phyloP scores from a whole-genome alignment of 2,888 invertebrate species.

The Caenorhabditis drosophilae region DNA sequence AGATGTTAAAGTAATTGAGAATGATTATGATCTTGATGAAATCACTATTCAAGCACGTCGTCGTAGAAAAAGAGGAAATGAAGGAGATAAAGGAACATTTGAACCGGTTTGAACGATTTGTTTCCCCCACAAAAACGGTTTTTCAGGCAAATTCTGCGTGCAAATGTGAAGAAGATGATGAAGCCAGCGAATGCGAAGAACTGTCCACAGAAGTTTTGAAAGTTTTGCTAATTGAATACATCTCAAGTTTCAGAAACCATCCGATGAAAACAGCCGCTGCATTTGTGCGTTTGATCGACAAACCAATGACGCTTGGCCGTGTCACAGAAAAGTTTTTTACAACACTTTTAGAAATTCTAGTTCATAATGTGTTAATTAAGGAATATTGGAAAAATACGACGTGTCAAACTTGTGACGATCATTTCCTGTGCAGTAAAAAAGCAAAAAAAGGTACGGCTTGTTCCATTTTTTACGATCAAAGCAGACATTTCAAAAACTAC shows the following conservation, averaged over 20 bases:
- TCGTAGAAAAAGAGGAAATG: constrained; percentile 23
- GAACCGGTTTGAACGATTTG: constrained; percentile 28
- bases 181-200: constrained; percentile 27
- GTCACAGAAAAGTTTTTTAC: constrained; percentile 27
- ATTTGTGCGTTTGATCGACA: constrained; percentile 63
- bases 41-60: constrained; percentile 29
- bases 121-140: neutral
- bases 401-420: constrained; percentile 44
- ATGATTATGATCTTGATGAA: constrained; percentile 30
- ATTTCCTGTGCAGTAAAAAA: constrained; percentile 35
- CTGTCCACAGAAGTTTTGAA: constrained; percentile 15
- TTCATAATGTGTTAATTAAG: constrained; percentile 12
- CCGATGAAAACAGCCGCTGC: constrained; percentile 42
- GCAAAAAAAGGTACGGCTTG: constrained; percentile 10
- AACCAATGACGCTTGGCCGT: constrained; percentile 53
- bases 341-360: constrained; percentile 6
- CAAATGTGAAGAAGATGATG: constrained; percentile 32
- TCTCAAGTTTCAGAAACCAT: constrained; percentile 8
- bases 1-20: constrained; percentile 13
- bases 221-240: constrained; percentile 2
- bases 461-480: neutral
- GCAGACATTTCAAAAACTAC: neutral
- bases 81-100: constrained; percentile 35
- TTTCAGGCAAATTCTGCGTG: constrained; percentile 38
- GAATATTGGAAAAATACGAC: constrained; percentile 45